These are phyloP conservation scores for Darevskia mixta DNA, from an alignment of 2,797 vertebrate genomes.

Conservation along the genomic window DNA sequence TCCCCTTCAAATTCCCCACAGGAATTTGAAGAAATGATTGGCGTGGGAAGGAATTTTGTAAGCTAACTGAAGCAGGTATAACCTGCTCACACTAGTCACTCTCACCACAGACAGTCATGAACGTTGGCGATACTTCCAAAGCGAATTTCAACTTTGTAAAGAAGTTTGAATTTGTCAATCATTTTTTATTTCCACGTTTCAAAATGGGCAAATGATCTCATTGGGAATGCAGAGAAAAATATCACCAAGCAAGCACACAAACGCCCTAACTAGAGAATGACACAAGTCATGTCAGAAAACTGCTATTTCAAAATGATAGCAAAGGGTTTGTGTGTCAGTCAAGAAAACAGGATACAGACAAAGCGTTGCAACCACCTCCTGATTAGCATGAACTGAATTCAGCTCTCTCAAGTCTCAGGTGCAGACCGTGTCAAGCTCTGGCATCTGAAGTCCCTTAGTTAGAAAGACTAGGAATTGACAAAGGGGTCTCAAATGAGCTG, in stretches of 20 bases:
- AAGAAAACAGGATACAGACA: neutral
- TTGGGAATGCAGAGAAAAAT: conserved; percentile 4
- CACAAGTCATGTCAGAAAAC: neutral
- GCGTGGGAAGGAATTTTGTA: neutral
- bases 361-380: neutral
- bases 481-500: neutral
- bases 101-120: neutral
- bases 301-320: neutral
- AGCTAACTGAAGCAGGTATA: neutral
- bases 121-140: neutral
- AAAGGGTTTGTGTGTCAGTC: neutral
- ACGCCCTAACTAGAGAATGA: neutral
- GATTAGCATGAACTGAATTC: neutral
- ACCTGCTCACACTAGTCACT: neutral
- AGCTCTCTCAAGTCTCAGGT: neutral
- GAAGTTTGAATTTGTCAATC: neutral
- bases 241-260: neutral
- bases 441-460: neutral
- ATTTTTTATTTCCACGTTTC: neutral
- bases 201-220: neutral
- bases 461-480: neutral
- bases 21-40: neutral
- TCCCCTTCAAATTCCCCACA: too few relatives aligned
- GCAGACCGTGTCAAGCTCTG: neutral
- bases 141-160: neutral